Evolutionary conservation across 1,140 invertebrate genomes (phyloP).

Genomic region (Drosophila ficusphila): DNA sequence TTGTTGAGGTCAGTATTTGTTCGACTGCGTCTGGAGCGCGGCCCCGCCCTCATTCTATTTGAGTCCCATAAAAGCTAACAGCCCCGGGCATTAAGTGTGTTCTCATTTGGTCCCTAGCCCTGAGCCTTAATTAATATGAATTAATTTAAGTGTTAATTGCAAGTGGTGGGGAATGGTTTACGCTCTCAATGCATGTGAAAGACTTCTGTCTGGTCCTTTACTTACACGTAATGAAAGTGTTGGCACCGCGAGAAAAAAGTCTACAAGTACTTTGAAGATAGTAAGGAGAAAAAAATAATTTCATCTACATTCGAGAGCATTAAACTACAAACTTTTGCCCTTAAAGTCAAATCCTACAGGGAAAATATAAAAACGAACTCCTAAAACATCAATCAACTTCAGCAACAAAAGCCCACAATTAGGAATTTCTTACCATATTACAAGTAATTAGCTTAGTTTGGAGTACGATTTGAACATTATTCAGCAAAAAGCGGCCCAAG

Average conservation of each 20-base stretch:
- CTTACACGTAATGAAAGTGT: slow-evolving; percentile 51
- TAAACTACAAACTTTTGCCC: no score
- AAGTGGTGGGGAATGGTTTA: slow-evolving; percentile 67
- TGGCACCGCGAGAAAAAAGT: slow-evolving; percentile 49
- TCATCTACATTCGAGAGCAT: no score
- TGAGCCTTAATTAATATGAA: slow-evolving; percentile 80
- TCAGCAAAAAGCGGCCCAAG: slow-evolving; percentile 45
- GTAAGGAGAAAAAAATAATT: no score
- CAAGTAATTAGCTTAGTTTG: slow-evolving; percentile 32
- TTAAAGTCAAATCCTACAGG: not conserved
- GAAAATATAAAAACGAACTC: not conserved
- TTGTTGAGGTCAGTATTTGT: slow-evolving; percentile 78
- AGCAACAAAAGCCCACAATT: slow-evolving; percentile 6
- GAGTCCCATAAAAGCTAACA: slow-evolving; percentile 65
- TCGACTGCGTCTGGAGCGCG: slow-evolving; percentile 34
- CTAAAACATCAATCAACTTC: slow-evolving; percentile 53
- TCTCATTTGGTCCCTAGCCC: slow-evolving; percentile 64
- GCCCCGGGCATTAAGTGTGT: slow-evolving; percentile 72
- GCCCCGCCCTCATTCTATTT: slow-evolving; percentile 30
- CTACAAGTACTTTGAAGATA: not conserved
- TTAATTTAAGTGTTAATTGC: slow-evolving; percentile 82
- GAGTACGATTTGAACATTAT: slow-evolving; percentile 47
- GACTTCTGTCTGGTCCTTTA: slow-evolving; percentile 28
- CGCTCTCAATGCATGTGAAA: slow-evolving; percentile 45
- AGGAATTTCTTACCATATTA: slow-evolving; percentile 32